Percentiles rank a stretch among this genome's conserved stretches.
Evolutionary conservation across 2,888 invertebrate genomes (phyloP).

Genomic region (Serrognathus titanus): DNA sequence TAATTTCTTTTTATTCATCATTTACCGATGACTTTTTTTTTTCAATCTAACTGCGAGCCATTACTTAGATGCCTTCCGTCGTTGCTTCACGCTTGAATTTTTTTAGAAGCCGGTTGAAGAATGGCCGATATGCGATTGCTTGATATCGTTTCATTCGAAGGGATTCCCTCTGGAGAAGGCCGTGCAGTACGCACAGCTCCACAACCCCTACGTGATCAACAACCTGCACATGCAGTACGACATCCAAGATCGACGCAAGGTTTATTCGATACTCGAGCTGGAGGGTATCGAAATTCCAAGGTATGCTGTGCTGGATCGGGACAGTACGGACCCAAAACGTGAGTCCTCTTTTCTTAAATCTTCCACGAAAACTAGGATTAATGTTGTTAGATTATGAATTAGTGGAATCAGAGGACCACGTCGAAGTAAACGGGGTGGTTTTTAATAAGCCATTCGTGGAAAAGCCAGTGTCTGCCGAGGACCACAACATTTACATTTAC

Average conservation of each 20-base stretch:
- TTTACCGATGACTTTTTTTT: not conserved
- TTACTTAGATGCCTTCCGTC: not conserved
- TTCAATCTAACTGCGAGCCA: not conserved
- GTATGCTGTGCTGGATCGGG: conserved; percentile 94
- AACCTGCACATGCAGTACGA: conserved; percentile 98
- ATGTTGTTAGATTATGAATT: conserved; percentile 72
- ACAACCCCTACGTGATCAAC: conserved; percentile 96
- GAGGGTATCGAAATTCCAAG: conserved; percentile 97
- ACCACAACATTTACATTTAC: conserved; percentile 99
- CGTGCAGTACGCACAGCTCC: conserved; percentile 88
- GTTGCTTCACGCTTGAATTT: conserved; percentile 2
- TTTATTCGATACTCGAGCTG: conserved; percentile 88
- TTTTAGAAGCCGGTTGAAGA: conserved; percentile 88
- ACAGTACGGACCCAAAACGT: conserved; percentile 89
- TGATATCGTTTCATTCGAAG: conserved; percentile 97
- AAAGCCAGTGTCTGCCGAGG: conserved; percentile 98
- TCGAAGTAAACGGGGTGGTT: conserved; percentile 91
- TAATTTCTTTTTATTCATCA: not conserved
- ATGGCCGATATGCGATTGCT: conserved; percentile 97
- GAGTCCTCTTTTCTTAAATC: conserved; percentile 22
- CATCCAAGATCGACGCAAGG: conserved; percentile 91
- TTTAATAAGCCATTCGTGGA: conserved; percentile 99
- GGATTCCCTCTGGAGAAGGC: conserved; percentile 98
- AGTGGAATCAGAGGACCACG: conserved; percentile 94
- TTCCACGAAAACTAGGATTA: not conserved